Percentiles rank a stretch among this genome's conserved stretches.
Evolutionary conservation across 2,797 vertebrate species (phyloP).

Genomic region (Thalassophryne amazonica): DNA sequence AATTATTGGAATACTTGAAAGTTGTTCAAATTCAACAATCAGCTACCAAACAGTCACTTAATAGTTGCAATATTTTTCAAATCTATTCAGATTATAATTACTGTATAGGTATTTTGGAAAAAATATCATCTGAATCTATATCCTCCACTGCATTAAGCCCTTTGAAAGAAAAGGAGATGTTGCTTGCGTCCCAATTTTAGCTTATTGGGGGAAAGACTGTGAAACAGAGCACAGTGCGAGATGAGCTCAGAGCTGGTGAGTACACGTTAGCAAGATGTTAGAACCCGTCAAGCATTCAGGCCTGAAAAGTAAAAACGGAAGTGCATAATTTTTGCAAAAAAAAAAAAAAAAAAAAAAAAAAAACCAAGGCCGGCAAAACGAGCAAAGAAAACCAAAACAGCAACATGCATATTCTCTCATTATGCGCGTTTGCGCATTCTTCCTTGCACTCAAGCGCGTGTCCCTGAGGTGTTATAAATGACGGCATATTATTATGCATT

Average conservation of each 20-base stretch:
- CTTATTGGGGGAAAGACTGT: constrained; percentile 31
- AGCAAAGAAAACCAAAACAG: constrained; percentile 61
- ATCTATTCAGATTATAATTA: too few species aligned
- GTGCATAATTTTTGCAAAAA: too few species aligned
- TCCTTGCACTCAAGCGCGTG: constrained; percentile 55
- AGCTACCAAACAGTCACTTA: too few species aligned
- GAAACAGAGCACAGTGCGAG: constrained; percentile 41
- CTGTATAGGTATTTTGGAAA: too few species aligned
- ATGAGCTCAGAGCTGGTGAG: constrained; percentile 35
- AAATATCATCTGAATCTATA: constrained; percentile 31
- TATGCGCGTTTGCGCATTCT: constrained; percentile 61
- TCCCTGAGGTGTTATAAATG: constrained; percentile 12
- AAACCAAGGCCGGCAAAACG: constrained; percentile 59
- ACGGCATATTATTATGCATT: constrained; percentile 5
- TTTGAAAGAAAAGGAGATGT: constrained; percentile 19
- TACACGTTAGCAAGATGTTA: constrained; percentile 62
- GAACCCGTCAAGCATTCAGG: constrained; percentile 64
- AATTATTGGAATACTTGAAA: too few species aligned
- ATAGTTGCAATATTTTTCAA: too few species aligned
- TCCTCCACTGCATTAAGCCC: background rate
- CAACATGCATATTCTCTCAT: constrained; percentile 59
- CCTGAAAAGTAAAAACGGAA: constrained; percentile 66
- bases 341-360: too few species aligned
- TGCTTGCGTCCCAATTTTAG: constrained; percentile 24
- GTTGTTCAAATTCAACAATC: too few species aligned